Evolutionary conservation across 2,113 vertebrate genomes (phyloP), one percentile per base, ranked within the genome.

Genomic region (Pampusana beccarii): DNA sequence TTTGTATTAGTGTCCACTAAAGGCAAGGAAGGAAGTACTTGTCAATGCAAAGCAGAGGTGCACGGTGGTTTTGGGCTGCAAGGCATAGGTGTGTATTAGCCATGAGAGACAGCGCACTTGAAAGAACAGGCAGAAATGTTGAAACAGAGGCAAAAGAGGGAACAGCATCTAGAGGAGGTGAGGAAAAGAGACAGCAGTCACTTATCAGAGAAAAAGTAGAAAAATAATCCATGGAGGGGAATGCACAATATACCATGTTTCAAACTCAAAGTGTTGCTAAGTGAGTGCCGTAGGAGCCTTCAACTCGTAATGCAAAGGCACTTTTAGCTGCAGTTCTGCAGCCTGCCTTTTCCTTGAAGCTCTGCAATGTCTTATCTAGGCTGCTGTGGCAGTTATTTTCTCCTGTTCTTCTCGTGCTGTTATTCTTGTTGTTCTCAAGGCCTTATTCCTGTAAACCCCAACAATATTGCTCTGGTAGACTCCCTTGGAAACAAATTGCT

Each of bases 381-480:
- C 26, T n/a, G 36, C 50, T 21, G 16, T 25, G 36, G 28, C 64
- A 62, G 17, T 33, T 26, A 5, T 78, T 61, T 58, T 50, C 23
- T 17, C 26, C 92, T 83, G 16, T 46, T 72, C 58, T 33, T 92
- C 53, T 74, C 17, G 16, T 33, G 34, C 11, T 74, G 5, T 44
- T 70, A 44, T 48, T 58, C 13, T 44, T 62, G 36, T 64, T 80
- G 34, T 48, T 77, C 40, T 65, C 48, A 72, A 60, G 25, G 8
- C 34, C 17, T 86, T 69, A 34, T 33, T 80, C 34, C 44, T 77
- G 9, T 10, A 71, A 90, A 19, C 1, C 16, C 24, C 11, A 7
- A 54, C 31, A 84, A 21, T 9, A 25, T 5, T 38, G 13, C 21
- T 57, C 29, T 16, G 2, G 13, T 12, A 0, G 0, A 4, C 24